Evolutionary conservation across 2,113 vertebrate species (phyloP).

Genomic region (Cnemophilus loriae): DNA sequence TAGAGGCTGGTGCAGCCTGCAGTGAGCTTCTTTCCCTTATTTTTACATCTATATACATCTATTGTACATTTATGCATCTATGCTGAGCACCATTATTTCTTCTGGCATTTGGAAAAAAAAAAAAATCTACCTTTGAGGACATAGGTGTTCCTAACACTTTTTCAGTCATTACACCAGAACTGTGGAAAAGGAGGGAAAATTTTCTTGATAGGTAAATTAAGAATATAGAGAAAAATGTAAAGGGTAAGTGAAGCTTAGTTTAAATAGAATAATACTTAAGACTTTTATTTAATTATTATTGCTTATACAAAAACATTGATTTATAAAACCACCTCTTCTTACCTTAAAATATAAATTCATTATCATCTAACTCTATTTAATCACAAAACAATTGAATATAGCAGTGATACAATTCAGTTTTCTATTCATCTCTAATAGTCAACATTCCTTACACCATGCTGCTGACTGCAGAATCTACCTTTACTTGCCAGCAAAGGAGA

Average conservation of each 20-base stretch:
- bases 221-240: neutral
- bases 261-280: neutral
- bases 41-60: neutral
- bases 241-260: conserved; percentile 1
- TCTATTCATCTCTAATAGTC: neutral
- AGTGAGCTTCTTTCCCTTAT: neutral
- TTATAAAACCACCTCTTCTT: neutral
- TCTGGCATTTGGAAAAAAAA: neutral
- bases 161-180: neutral
- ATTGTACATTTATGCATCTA: neutral
- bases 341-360: neutral
- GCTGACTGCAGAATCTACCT: neutral
- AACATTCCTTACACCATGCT: neutral
- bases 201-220: neutral
- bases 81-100: neutral
- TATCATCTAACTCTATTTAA: neutral
- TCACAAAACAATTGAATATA: neutral
- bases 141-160: neutral
- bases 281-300: neutral
- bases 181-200: neutral
- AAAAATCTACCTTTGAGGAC: neutral
- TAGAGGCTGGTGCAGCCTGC: neutral
- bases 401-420: neutral
- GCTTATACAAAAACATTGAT: neutral
- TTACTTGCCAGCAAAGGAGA: neutral